Conservation (phyloP, 2,888 invertebrate species). For the Pardosa pseudoannulata region DNA sequence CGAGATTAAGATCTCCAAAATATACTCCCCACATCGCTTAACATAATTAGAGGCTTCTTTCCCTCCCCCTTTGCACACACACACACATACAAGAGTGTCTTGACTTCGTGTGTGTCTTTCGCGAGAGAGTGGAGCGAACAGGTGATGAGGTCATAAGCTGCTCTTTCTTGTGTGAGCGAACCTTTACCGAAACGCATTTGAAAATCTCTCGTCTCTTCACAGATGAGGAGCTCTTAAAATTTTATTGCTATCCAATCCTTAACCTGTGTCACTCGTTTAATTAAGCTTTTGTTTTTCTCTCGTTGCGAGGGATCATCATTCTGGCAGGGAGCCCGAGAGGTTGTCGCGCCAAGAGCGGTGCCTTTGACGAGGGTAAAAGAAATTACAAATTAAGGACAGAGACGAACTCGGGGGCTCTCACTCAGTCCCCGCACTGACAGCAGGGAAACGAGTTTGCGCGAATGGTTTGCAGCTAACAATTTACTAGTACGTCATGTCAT, state of each 20-base stretch:
- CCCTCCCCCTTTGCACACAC: too few relatives aligned
- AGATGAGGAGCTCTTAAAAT: neutral
- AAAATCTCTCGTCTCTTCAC: neutral
- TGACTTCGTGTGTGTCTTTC: too few relatives aligned
- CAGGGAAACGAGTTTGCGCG: neutral
- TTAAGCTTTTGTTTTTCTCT: neutral
- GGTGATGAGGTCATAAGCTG: too few relatives aligned
- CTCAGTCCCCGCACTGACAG: neutral
- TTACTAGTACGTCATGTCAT: too few relatives aligned
- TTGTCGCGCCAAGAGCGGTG: neutral
- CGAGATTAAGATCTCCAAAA: too few relatives aligned
- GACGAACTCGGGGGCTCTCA: neutral
- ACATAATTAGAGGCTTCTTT: too few relatives aligned
- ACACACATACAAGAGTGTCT: too few relatives aligned
- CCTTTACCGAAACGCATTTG: too few relatives aligned
- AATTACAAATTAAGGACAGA: constrained; percentile 6
- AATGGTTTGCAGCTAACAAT: too few relatives aligned
- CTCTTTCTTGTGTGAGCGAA: too few relatives aligned
- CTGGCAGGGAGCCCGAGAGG: neutral
- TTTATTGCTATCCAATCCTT: neutral
- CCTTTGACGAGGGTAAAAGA: neutral
- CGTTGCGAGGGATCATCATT: neutral
- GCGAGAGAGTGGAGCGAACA: too few relatives aligned
- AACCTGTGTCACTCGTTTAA: neutral
- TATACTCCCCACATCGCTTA: too few relatives aligned